These are phyloP conservation scores for Dicerorhinus sumatrensis DNA, from an alignment of 2,113 vertebrate species.

Conservation along the genomic window DNA sequence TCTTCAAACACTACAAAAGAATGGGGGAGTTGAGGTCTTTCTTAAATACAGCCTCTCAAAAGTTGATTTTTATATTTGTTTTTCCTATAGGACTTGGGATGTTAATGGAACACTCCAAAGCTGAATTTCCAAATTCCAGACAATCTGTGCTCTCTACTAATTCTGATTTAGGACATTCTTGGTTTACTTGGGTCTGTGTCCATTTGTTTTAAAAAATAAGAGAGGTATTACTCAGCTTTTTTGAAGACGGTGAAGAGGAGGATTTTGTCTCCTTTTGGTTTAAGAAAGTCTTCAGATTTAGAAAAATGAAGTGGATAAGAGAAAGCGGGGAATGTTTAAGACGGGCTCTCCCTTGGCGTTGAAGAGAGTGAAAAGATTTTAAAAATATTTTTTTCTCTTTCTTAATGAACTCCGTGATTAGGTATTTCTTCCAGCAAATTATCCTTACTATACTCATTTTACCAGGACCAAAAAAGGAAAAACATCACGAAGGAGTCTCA, in stretches of 20 bases:
- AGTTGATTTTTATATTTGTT: constrained; percentile 51
- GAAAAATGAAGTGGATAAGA: background rate
- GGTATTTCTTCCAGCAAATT: background rate
- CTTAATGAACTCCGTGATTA: constrained; percentile 20
- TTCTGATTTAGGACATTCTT: background rate
- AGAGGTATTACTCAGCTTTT: background rate
- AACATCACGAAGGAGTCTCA: background rate
- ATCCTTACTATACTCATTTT: constrained; percentile 44
- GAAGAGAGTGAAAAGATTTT: background rate
- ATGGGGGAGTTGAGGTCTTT: constrained; percentile 53
- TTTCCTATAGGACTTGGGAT: constrained; percentile 23
- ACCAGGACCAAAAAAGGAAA: constrained; percentile 26
- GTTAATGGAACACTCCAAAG: background rate
- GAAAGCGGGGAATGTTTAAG: background rate
- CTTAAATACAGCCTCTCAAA: constrained; percentile 47
- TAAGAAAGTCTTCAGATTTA: constrained; percentile 44
- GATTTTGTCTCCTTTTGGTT: constrained; percentile 6
- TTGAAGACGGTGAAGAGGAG: background rate
- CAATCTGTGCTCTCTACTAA: background rate
- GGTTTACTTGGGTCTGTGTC: background rate
- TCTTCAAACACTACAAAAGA: constrained; percentile 64
- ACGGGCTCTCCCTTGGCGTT: background rate
- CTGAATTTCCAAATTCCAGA: background rate
- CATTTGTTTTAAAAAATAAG: constrained; percentile 21
- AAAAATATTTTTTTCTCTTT: constrained; percentile 37